These are phyloP conservation scores for Drosophila picticornis DNA, from an alignment of 2,888 invertebrate genomes.

Conservation along the genomic window DNA sequence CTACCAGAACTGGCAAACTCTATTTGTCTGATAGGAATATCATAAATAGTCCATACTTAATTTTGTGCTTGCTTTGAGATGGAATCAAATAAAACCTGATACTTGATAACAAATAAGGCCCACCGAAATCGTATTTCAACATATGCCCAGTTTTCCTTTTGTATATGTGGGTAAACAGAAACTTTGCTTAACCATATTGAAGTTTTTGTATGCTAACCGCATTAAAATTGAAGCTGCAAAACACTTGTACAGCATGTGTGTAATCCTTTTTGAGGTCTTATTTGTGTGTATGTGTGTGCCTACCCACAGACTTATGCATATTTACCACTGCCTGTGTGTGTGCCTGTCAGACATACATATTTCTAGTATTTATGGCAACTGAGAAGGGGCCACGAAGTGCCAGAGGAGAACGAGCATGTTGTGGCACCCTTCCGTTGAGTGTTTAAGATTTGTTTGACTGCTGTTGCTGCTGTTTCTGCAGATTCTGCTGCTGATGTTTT, in stretches of 20 bases:
- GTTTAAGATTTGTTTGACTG: slow-evolving; percentile 52
- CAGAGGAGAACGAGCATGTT: neutral
- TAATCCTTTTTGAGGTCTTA: slow-evolving; percentile 31
- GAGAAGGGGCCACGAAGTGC: slow-evolving; percentile 2
- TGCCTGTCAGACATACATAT: slow-evolving; percentile 56
- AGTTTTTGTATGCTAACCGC: slow-evolving; percentile 36
- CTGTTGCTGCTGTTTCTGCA: slow-evolving; percentile 1
- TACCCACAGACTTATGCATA: slow-evolving; percentile 6
- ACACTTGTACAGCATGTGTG: slow-evolving; percentile 19
- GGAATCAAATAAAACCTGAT: neutral
- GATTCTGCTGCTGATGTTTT: slow-evolving; percentile 39
- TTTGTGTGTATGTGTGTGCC: neutral
- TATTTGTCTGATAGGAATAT: neutral
- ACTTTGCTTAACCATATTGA: slow-evolving; percentile 19
- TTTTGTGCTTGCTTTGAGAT: neutral
- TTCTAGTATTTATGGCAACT: slow-evolving; percentile 53
- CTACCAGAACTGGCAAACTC: neutral
- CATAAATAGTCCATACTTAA: neutral
- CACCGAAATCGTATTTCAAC: neutral
- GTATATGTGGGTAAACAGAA: neutral
- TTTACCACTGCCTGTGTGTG: slow-evolving; percentile 10
- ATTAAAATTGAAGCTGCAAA: slow-evolving; percentile 53
- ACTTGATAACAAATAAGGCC: neutral
- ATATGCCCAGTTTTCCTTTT: neutral
- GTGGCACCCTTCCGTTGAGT: slow-evolving; percentile 19